These are phyloP conservation scores for Ciona savignyi DNA, from an alignment of 23 tunicate species.

Conservation along the genomic window DNA sequence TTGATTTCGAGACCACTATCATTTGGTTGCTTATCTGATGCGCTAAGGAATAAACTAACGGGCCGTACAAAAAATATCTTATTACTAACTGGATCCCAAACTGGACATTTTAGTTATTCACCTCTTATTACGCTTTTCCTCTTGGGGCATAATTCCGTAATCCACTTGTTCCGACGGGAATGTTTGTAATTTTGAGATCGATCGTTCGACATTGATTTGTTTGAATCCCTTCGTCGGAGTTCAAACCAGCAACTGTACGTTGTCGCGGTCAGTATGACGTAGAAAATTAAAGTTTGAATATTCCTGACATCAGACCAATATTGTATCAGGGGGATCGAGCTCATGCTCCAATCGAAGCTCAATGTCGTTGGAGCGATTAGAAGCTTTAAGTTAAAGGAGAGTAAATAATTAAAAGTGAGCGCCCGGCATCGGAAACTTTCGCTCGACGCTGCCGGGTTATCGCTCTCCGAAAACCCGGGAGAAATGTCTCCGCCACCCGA, in stretches of 20 bases:
- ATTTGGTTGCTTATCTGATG: too few relatives aligned
- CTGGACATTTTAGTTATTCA: too few relatives aligned
- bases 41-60: neutral
- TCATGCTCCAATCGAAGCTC: slow-evolving; percentile 92
- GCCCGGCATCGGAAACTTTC: slow-evolving; percentile 32
- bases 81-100: too few relatives aligned
- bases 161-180: too few relatives aligned
- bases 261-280: neutral
- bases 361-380: slow-evolving; percentile 36
- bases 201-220: neutral
- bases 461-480: slow-evolving; percentile 70
- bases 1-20: too few relatives aligned
- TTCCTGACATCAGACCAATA: slow-evolving; percentile 37
- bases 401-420: slow-evolving; percentile 55
- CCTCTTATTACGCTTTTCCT: too few relatives aligned
- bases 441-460: slow-evolving; percentile 67
- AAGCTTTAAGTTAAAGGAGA: slow-evolving; percentile 30
- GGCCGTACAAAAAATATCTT: neutral
- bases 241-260: neutral
- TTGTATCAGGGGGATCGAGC: slow-evolving; percentile 41
- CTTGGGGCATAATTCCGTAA: too few relatives aligned
- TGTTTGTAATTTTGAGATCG: too few relatives aligned
- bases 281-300: slow-evolving; percentile 22
- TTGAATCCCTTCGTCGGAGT: neutral
- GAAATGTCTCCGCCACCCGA: slow-evolving; percentile 12